Percentiles rank a stretch among this genome's conserved stretches.
Evolutionary conservation across 1,140 invertebrate species (phyloP).

Genomic region (Drosophila tani): DNA sequence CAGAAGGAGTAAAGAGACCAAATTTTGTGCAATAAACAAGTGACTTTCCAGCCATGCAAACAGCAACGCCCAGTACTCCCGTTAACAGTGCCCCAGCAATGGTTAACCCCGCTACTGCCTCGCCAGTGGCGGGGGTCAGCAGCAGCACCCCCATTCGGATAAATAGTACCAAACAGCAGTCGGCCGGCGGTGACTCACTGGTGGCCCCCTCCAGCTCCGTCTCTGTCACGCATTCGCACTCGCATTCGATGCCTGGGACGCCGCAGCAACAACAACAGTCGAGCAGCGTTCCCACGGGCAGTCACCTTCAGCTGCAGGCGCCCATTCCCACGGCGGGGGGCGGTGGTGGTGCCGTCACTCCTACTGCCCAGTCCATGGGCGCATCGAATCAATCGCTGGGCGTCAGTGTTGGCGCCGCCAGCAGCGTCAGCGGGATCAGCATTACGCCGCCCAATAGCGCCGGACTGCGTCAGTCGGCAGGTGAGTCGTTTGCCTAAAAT

Average conservation of each 20-base stretch:
- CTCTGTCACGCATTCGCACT: conserved; percentile 39
- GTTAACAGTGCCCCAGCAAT: conserved; percentile 21
- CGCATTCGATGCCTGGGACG: conserved; percentile 67
- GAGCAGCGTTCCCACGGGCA: conserved; percentile 72
- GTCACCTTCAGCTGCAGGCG: conserved; percentile 61
- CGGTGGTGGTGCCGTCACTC: conserved; percentile 31
- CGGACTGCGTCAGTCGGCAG: conserved; percentile 75
- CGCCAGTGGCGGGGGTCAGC: conserved; percentile 9
- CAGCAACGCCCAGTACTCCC: conserved; percentile 23
- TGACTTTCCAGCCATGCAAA: conserved; percentile 41
- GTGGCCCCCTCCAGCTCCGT: conserved; percentile 37
- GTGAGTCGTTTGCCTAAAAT: conserved; percentile 55
- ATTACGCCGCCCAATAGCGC: conserved; percentile 82
- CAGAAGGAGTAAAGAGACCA: background rate
- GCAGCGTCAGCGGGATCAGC: conserved; percentile 69
- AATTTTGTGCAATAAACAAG: conserved; percentile 15
- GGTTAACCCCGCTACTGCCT: conserved; percentile 13
- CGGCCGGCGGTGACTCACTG: conserved; percentile 59
- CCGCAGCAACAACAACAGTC: conserved; percentile 60
- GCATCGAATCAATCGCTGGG: conserved; percentile 79
- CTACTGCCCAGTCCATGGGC: conserved; percentile 61
- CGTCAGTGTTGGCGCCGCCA: conserved; percentile 59
- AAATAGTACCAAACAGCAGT: conserved; percentile 60
- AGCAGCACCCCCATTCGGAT: conserved; percentile 72
- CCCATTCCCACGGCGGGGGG: conserved; percentile 27